These are phyloP conservation scores for Ceratitis capitata DNA, from an alignment of 1,140 invertebrate species.

Conservation along the genomic window DNA sequence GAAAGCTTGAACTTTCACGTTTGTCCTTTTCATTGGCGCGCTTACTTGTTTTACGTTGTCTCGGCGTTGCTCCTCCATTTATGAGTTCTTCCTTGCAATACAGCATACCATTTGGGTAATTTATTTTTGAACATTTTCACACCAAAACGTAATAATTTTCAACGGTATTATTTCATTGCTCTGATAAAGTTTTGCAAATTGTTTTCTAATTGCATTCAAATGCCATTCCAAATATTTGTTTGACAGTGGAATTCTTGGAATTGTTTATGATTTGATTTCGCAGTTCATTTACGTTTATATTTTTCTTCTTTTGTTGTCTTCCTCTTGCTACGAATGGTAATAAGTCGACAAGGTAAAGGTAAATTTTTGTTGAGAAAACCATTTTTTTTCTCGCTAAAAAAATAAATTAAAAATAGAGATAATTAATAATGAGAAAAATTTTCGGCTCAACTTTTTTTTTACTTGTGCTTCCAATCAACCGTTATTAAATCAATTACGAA, in stretches of 20 bases:
- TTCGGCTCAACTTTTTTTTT: not conserved
- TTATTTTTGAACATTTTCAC: not conserved
- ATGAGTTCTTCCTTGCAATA: not conserved
- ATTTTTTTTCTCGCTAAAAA: not conserved
- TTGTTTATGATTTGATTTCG: constrained; percentile 6
- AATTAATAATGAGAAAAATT: not conserved
- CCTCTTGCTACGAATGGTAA: not conserved
- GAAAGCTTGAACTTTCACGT: not conserved
- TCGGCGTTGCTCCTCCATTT: not conserved
- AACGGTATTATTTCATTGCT: not conserved
- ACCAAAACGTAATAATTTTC: not conserved
- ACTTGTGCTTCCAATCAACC: not conserved
- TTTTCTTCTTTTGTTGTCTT: not conserved
- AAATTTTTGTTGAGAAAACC: not conserved
- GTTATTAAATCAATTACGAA: not conserved
- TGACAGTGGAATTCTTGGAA: not conserved
- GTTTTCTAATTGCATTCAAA: constrained; percentile 22
- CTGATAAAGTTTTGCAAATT: not conserved
- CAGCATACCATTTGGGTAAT: not conserved
- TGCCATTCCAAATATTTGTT: constrained; percentile 17
- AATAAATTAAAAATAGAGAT: not conserved
- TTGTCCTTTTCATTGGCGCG: not conserved
- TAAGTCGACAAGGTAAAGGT: not conserved
- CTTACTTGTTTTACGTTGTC: not conserved
- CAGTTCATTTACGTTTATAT: not conserved